phyloP scores from a whole-genome alignment of 2,888 invertebrate genomes.

The Xestia xanthographa region DNA sequence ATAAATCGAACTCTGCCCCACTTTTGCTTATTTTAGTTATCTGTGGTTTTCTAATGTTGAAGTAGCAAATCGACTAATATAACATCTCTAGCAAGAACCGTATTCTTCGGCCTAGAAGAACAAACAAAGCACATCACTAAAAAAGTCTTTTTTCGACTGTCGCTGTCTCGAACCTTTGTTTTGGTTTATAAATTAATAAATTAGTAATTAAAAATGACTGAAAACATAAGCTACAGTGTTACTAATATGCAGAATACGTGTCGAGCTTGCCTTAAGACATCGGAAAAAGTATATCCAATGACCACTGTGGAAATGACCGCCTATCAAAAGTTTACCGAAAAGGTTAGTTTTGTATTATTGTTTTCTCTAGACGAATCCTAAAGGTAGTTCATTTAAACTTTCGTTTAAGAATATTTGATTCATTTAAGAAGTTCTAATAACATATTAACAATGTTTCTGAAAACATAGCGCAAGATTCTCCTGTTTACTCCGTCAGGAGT shows the following conservation, averaged over 20 bases:
- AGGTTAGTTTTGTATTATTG: conserved; percentile 66
- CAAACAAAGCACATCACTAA: conserved; percentile 50
- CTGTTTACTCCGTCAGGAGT: not conserved
- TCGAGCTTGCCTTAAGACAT: conserved; percentile 72
- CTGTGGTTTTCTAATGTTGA: not conserved
- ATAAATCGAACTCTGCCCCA: not conserved
- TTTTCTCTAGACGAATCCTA: not conserved
- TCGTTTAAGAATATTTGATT: not conserved
- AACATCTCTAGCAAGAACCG: conserved; percentile 29
- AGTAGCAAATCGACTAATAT: conserved; percentile 37
- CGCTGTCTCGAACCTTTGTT: conserved; percentile 32
- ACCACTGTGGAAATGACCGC: conserved; percentile 67
- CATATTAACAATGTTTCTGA: not conserved
- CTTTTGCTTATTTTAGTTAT: not conserved
- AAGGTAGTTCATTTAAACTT: not conserved
- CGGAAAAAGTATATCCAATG: conserved; percentile 71
- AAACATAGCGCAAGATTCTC: not conserved
- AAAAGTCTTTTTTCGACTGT: not conserved
- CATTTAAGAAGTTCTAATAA: not conserved
- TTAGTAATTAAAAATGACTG: conserved; percentile 59
- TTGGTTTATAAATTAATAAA: not conserved
- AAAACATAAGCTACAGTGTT: conserved; percentile 53
- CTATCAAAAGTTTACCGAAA: conserved; percentile 68
- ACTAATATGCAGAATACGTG: conserved; percentile 66
- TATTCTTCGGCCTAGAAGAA: not conserved